A percentile compares a stretch with the other conserved stretches of the same genome.
Evolutionary conservation across 2,888 invertebrate genomes (phyloP).

Genomic region (Habroteleia sp.): DNA sequence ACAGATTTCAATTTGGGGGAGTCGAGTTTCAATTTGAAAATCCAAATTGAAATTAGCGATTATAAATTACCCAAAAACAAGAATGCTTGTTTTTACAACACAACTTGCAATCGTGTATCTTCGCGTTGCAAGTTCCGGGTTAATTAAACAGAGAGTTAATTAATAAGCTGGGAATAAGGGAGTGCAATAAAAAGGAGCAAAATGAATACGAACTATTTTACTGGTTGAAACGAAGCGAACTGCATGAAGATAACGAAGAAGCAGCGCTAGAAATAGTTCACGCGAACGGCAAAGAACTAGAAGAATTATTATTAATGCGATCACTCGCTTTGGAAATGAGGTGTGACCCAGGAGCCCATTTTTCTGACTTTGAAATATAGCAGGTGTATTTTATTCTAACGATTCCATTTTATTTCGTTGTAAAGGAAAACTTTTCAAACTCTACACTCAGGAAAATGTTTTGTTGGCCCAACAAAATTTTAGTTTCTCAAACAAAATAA

Average conservation of each 20-base stretch:
- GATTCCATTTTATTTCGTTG: too few species aligned
- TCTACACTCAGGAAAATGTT: too few species aligned
- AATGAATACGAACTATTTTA: constrained; percentile 4
- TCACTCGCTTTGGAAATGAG: constrained; percentile 20
- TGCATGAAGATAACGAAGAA: constrained; percentile 26
- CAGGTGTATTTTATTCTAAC: constrained; percentile 4
- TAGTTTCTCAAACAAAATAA: too few species aligned
- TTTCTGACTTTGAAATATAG: constrained; percentile 27
- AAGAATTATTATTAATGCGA: constrained; percentile 35
- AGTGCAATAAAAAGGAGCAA: constrained; percentile 5
- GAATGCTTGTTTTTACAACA: too few species aligned
- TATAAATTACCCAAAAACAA: too few species aligned
- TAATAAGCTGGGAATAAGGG: neutral
- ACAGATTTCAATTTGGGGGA: too few species aligned
- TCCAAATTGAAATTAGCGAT: too few species aligned
- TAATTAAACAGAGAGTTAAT: neutral
- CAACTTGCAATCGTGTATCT: too few species aligned
- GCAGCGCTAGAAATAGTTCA: constrained; percentile 30
- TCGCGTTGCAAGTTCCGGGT: too few species aligned
- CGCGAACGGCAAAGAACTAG: constrained; percentile 8
- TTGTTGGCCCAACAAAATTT: too few species aligned
- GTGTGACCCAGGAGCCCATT: constrained; percentile 27
- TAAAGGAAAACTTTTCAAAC: too few species aligned
- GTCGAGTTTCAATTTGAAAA: too few species aligned
- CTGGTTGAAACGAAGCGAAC: neutral